Conservation (phyloP, 1,140 invertebrate genomes). For the Harpegnathos saltator region DNA sequence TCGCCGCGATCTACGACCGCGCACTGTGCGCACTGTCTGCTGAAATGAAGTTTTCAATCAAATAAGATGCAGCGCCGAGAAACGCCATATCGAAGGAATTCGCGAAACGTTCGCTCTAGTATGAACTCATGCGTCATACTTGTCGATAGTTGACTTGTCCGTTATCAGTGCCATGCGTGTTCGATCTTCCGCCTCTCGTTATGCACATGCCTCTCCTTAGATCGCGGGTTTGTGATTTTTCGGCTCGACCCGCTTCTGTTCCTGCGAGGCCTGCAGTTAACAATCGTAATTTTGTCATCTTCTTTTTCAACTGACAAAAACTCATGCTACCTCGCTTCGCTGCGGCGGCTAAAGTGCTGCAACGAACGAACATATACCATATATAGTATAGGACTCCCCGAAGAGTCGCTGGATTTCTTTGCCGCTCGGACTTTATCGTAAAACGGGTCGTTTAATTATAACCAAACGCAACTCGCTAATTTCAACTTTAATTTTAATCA, state of each 20-base stretch:
- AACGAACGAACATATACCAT: slow-evolving; percentile 1
- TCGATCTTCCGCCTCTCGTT: background rate
- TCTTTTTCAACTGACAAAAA: slow-evolving; percentile 29
- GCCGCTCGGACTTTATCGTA: background rate
- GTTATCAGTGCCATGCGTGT: slow-evolving; percentile 25
- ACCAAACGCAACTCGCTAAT: no score
- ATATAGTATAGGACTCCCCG: background rate
- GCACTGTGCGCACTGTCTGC: no score
- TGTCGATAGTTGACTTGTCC: slow-evolving; percentile 17
- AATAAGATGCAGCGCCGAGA: no score
- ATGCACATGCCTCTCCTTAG: slow-evolving; percentile 34
- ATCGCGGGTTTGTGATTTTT: slow-evolving; percentile 34
- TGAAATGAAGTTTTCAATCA: no score
- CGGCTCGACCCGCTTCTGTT: slow-evolving; percentile 19
- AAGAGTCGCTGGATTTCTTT: background rate
- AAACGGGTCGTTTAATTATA: no score
- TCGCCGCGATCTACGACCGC: no score
- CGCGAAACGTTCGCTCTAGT: no score
- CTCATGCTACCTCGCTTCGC: slow-evolving; percentile 7
- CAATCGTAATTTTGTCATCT: slow-evolving; percentile 24
- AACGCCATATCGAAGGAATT: no score
- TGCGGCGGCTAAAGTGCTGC: background rate
- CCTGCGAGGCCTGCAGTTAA: slow-evolving; percentile 39
- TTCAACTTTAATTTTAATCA: no score
- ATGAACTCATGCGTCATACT: no score